Evolutionary conservation across 2,888 invertebrate species (phyloP), one percentile per base, ranked within the genome.

Genomic region (Neoascia interrupta): DNA sequence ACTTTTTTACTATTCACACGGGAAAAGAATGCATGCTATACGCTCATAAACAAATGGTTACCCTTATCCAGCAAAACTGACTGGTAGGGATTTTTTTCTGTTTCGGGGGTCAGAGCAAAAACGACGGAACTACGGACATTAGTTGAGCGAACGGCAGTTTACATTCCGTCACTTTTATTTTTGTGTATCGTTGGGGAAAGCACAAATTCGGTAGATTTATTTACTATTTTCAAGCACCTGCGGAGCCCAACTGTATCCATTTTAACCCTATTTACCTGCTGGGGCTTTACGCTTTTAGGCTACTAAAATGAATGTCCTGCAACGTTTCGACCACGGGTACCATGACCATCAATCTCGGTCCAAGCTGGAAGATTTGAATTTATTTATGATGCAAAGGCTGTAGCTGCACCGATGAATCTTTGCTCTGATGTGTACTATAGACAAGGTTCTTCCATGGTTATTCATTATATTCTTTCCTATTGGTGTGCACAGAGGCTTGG

Each of bases 51-150:
- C 75, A 70, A 76, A 76, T 70, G 70, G 75, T 70, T 64, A 56
- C 70, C 58, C 39, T 45, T 45, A 58, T 61, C 39, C 69, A 60
- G 28, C n/a, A 18, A 39, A 23, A 36, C 19, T 19, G 34, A 3
- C 10, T 53, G n/a, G 15, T 28, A 28, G 13, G 10, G 13, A 26
- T 43, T 41, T 49, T 21, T 58, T 18, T 21, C 28, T 47, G 11
- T 18, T 28, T 18, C 18, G n/a, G 31, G 43, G 39, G 4, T 45
- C 26, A 26, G 31, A 3, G 3, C 31, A 69, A 61, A 49, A 43
- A 75, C 75, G 47, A 63, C 56, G 70, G 75, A 70, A 63, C 70
- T 70, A 75, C 63, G 70, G 75, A 75, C 63, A 75, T 70, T 69
- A 69, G 74, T 61, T 74, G 49, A 47, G 69, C 31, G 39, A 31